These are phyloP conservation scores for Nycticryphes semicollaris DNA, from an alignment of 2,113 vertebrate species.

Conservation along the genomic window DNA sequence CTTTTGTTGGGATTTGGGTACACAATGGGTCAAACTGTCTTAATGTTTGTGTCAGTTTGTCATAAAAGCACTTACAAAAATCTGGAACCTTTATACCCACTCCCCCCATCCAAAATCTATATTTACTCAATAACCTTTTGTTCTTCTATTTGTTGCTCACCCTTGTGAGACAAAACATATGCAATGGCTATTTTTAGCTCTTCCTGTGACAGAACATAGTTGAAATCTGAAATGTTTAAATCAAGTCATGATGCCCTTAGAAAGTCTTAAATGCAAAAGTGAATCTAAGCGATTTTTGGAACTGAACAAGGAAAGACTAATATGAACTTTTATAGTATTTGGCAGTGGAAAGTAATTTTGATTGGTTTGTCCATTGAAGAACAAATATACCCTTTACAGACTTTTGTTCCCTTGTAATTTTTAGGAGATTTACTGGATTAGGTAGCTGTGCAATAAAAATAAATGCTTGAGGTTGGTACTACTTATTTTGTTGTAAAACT, in stretches of 20 bases:
- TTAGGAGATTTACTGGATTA: neutral
- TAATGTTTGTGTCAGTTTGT: conserved; percentile 51
- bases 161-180: neutral
- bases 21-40: conserved; percentile 26
- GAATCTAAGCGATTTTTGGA: neutral
- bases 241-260: neutral
- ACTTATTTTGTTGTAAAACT: neutral
- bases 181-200: neutral
- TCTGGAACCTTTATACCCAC: neutral
- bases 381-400: neutral
- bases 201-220: neutral
- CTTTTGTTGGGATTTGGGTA: conserved; percentile 11
- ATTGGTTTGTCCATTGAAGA: neutral
- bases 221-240: conserved; percentile 23
- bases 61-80: conserved; percentile 33
- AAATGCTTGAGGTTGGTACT: neutral
- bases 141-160: conserved; percentile 13
- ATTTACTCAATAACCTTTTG: conserved; percentile 50
- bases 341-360: neutral
- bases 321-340: neutral
- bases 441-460: conserved; percentile 4
- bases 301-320: neutral
- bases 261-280: neutral
- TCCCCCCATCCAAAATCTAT: conserved; percentile 33
- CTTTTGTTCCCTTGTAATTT: neutral